Evolutionary conservation across 2,113 vertebrate genomes (phyloP).

Genomic region (Danionella cerebrum): DNA sequence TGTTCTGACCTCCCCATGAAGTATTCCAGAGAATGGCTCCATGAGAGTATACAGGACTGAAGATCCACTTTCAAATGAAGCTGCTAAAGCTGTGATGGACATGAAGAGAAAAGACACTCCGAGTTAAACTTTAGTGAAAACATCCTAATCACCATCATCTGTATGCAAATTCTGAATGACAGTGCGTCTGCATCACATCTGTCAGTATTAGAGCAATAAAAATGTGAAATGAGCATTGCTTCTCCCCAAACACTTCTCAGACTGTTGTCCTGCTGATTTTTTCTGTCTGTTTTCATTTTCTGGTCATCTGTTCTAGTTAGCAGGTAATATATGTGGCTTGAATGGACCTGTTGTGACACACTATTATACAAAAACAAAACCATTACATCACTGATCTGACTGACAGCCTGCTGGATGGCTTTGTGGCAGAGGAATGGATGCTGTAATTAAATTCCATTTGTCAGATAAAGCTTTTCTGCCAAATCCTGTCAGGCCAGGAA

Average conservation of each 20-base stretch:
- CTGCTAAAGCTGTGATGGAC: slow-evolving; percentile 51
- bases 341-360: not conserved
- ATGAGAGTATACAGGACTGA: slow-evolving; percentile 72
- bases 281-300: slow-evolving; percentile 13
- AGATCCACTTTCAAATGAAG: slow-evolving; percentile 71
- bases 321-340: slow-evolving; percentile 13
- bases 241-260: slow-evolving; percentile 7
- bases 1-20: slow-evolving; percentile 56
- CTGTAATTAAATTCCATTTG: slow-evolving; percentile 36
- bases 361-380: slow-evolving; percentile 22
- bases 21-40: slow-evolving; percentile 73
- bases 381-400: slow-evolving; percentile 39
- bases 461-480: slow-evolving; percentile 33
- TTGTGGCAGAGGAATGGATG: slow-evolving; percentile 3
- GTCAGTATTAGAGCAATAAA: slow-evolving; percentile 11
- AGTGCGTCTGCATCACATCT: slow-evolving; percentile 11
- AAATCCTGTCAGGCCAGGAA: slow-evolving; percentile 14
- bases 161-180: slow-evolving; percentile 15
- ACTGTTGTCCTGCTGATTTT: slow-evolving; percentile 6
- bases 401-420: slow-evolving; percentile 27
- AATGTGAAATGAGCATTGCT: slow-evolving; percentile 24
- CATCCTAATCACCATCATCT: not conserved
- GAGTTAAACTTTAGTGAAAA: not conserved
- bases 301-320: slow-evolving; percentile 1
- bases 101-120: not conserved